phyloP scores from a whole-genome alignment of 2,797 vertebrate species.

The Coregonus suidteri region DNA sequence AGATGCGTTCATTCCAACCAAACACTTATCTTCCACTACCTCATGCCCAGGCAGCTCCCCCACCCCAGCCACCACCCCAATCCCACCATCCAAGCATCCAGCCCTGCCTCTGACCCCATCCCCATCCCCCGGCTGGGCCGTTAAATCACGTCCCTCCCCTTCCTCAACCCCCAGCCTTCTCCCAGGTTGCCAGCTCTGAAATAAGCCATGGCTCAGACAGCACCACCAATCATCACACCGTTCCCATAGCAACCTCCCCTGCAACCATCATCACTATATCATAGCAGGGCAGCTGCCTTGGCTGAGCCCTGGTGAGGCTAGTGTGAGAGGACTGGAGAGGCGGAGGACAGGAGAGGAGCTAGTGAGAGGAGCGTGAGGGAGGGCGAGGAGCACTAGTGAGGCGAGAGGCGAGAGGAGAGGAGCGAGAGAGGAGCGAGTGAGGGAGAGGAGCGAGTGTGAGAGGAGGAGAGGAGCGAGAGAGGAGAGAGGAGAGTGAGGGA shows the following conservation, averaged over 20 bases:
- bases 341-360: not conserved
- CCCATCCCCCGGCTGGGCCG: conserved; percentile 51
- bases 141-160: conserved; percentile 74
- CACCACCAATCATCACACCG: conserved; percentile 87
- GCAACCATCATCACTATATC: conserved; percentile 91
- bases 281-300: conserved; percentile 80
- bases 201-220: conserved; percentile 77
- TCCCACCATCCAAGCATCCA: conserved; percentile 60
- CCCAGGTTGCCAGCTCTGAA: conserved; percentile 80
- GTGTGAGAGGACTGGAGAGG: not conserved
- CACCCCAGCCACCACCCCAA: conserved; percentile 69
- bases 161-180: conserved; percentile 75
- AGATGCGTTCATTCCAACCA: conserved; percentile 6
- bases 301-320: conserved; percentile 71
- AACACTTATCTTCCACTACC: not conserved
- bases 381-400: no score
- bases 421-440: no score
- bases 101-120: conserved; percentile 71
- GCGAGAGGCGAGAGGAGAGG: no score
- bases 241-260: conserved; percentile 90
- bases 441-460: no score
- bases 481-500: no score
- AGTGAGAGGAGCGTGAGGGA: not conserved
- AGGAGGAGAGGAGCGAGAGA: no score
- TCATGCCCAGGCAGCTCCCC: conserved; percentile 69